Base-by-base conservation (phyloP, 2,797 vertebrate species). In the Myotis pilosus region DNA sequence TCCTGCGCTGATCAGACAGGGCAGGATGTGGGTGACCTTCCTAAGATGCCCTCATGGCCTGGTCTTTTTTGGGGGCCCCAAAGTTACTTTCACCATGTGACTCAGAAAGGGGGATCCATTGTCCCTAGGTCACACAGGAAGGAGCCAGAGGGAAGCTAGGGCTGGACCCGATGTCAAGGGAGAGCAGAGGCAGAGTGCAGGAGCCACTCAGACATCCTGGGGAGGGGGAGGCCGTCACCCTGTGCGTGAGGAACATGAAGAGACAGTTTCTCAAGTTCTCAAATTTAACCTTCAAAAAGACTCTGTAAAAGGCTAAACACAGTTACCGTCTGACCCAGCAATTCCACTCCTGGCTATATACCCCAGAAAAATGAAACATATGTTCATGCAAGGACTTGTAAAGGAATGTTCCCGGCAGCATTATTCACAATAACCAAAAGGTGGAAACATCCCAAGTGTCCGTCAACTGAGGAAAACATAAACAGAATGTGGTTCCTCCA, bases 401-500 rank as follows among this genome's bases (percentile, higher is more conserved):
- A 25, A 19, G 1, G 28, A 72, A 28, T 17, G 12, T 57, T 88
- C 66, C n/a, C 41, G 28, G 82, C 1, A 41, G 79, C n/a, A 4
- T n/a, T 23, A 33, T 66, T 72, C 75, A 60, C 44, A 62, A 22
- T 23, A 81, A 41, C 38, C 38, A 4, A 69, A 71, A 79, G 16
- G n/a, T 23, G 15, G 57, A 28, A 76, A 66, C 10, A 53, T 20
- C 11, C 3, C 68, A 66, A 30, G 78, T 16, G 30, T 51, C 28
- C 66, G 33, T 55, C 66, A 33, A 0, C 22, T 0, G 28, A 64
- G 0, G 15, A 57, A 6, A 8, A 9, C 17, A 47, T 38, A 22
- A 38, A 60, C 16, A n/a, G n/a, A 25, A 49, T 0, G 20, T 79
- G 75, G 20, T 19, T 85, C 7, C 3, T 51, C 4, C 6, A 3